Base-by-base conservation (phyloP, 2,888 invertebrate species). In the Branchinecta sandiegonensis region DNA sequence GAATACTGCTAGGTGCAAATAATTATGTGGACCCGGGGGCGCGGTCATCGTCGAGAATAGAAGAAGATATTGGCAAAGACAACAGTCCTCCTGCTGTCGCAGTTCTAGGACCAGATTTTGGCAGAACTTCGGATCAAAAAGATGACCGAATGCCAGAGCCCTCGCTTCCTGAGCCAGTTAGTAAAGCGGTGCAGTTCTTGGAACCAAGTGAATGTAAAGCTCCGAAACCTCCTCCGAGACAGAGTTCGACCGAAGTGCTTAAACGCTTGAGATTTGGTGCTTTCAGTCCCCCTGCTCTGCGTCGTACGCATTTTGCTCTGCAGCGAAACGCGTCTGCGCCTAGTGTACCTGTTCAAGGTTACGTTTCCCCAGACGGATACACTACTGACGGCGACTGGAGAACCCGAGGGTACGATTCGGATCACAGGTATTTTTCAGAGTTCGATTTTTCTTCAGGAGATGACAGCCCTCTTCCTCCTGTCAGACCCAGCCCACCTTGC, bases 241-340 rank as follows among this genome's bases (percentile, higher is more conserved):
- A 17, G 23, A 56, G 63, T 56, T 56, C 63, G 23, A 56, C 63
- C 23, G 63, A 56, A 23, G 63, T 56, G 23, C n/a, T 56, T 56
- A 56, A 56, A 10, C 63, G 63, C 23, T 56, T 56, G n/a, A n/a
- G 63, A 17, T 56, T 56, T 56, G 63, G 63, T 56, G 63, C 63
- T 17, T 56, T 56, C 23, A 56, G 63, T 56, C 63, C 63, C n/a
- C 63, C 63, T 17, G 63, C 63, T 56, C 9, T 56, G 11, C n/a
- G 63, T 17, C n/a, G 63, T 17, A n/a, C 14, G 10, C n/a, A 56
- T 10, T 56, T 56, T 56, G 63, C 63, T 10, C 63, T 56, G 63
- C 63, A 56, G 23, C n/a, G 63, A 23, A 56, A 56, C 23, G 63
- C 63, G 14, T 56, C 63, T 56, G 63, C 63, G n/a, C 63, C 63